Evolutionary conservation across 2,888 invertebrate genomes (phyloP).

Genomic region (Tachina fera): DNA sequence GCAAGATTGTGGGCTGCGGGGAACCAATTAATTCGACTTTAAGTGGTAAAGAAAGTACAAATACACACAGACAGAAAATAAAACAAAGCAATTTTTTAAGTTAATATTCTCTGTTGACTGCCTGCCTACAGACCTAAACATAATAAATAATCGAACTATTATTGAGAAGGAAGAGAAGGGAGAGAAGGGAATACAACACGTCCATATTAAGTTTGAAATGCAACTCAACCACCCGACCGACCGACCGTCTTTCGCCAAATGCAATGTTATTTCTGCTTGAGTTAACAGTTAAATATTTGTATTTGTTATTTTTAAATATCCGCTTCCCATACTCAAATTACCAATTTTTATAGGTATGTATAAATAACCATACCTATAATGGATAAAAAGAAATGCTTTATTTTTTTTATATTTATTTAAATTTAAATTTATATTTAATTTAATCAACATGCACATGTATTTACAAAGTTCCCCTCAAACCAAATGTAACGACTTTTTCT

Average conservation of each 20-base stretch:
- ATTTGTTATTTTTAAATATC: constrained; percentile 39
- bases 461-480: no score
- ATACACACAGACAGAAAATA: neutral
- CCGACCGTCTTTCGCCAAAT: constrained; percentile 22
- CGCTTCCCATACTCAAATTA: constrained; percentile 59
- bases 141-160: neutral
- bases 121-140: constrained; percentile 15
- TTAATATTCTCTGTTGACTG: neutral
- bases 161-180: neutral
- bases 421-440: constrained; percentile 28
- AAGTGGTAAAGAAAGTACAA: neutral
- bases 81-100: neutral
- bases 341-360: constrained; percentile 7
- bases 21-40: neutral
- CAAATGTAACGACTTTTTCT: no score
- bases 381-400: neutral
- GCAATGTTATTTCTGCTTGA: constrained; percentile 61
- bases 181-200: neutral
- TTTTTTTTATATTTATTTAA: constrained; percentile 20
- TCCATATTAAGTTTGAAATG: constrained; percentile 3
- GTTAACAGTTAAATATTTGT: constrained; percentile 61
- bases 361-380: neutral
- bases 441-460: neutral
- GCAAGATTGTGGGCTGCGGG: constrained; percentile 16
- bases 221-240: neutral